Base-by-base conservation (phyloP, 2,888 invertebrate species). In the Pediacus dermestoides region DNA sequence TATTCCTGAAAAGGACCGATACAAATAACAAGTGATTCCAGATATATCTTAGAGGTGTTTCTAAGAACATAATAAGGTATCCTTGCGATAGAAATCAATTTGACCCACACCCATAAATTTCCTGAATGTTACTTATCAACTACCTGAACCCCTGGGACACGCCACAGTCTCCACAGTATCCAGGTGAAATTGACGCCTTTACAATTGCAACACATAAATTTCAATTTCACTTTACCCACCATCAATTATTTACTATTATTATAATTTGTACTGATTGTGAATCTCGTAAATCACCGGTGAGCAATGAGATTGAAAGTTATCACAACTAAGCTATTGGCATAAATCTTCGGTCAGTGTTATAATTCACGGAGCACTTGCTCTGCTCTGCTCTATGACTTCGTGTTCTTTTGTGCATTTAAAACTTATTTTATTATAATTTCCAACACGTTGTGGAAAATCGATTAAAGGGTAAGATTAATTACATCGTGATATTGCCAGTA, bases 221-320 rank as follows among this genome's bases (percentile, higher is more conserved):
- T 50, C 48, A 46, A 46, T 50, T 50, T 50, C 44, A 46, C 46
- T 43, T 45, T 43, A 45, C 45, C 35, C 37, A 37, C 45, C 43
- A 43, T 40, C 39, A 47, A 50, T 45, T 44, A n/a, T n/a, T n/a
- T n/a, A 43, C 50, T 38, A 43, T 46, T 48, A 50, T 50, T 48
- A 46, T 50, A 46, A 48, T 47, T 37, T 39, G 47, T 32, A 42
- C 34, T 44, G 42, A 44, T 49, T 42, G 39, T 18, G 34, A 36
- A 30, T 18, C 22, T 36, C 36, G 41, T 50, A 48, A 50, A 50
- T 50, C 50, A 48, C n/a, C n/a, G 21, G 21, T n/a, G n/a, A n/a
- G n/a, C n/a, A 18, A 18, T n/a, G 21, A 18, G 21, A 18, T 18
- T 18, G 21, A 18, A 18, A 34, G 27, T 28, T 18, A 18, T 18